Evolutionary conservation across 2,113 vertebrate species (phyloP).

Genomic region (Phalacrocorax carbo): DNA sequence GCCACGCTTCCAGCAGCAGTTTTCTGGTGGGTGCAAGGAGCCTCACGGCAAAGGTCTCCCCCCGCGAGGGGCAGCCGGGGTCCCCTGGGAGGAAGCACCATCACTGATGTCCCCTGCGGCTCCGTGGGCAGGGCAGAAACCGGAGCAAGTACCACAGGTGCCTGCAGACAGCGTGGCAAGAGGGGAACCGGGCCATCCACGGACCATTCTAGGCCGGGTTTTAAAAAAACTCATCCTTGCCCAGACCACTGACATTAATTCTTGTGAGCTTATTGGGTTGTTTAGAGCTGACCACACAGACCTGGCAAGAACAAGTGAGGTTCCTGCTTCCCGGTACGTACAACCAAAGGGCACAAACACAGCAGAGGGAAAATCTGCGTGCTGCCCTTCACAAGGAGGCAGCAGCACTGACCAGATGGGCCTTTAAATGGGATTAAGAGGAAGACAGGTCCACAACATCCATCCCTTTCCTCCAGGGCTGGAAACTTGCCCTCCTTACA

Average conservation of each 20-base stretch:
- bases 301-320: background rate
- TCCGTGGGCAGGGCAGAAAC: background rate
- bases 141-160: background rate
- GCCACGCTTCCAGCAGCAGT: fast-evolving
- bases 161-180: fast-evolving
- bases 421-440: background rate
- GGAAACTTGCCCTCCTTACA: background rate
- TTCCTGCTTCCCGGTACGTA: background rate
- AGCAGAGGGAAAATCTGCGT: background rate
- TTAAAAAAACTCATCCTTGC: background rate
- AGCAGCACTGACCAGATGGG: background rate
- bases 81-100: background rate
- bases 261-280: background rate
- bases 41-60: fast-evolving
- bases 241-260: background rate
- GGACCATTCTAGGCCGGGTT: background rate
- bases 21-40: background rate
- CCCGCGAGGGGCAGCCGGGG: fast-evolving
- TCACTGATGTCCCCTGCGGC: too few relatives aligned
- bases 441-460: background rate
- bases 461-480: background rate
- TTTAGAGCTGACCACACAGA: background rate
- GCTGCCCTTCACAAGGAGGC: background rate
- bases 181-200: fast-evolving
- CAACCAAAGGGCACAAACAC: background rate